Evolutionary conservation across 2,888 invertebrate species (phyloP).

Genomic region (Mactromeris polynyma): DNA sequence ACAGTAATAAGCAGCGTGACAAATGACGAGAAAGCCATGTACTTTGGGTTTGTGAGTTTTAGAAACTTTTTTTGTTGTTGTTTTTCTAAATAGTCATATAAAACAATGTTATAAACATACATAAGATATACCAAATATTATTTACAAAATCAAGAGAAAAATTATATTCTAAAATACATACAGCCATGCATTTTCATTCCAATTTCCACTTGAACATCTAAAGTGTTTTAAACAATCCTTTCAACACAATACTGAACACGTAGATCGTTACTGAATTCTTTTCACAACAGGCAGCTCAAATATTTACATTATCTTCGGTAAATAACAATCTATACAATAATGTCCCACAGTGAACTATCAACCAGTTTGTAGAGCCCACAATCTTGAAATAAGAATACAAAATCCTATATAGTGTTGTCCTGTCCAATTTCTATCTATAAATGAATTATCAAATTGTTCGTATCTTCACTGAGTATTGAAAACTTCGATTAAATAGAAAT

Average conservation of each 20-base stretch:
- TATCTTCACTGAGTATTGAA: neutral
- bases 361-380: neutral
- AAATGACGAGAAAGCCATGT: no score
- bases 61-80: no score
- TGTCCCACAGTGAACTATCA: neutral
- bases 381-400: neutral
- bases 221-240: neutral
- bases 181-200: slow-evolving; percentile 1
- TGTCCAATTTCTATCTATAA: neutral
- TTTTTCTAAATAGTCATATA: no score
- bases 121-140: no score
- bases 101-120: no score
- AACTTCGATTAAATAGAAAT: neutral
- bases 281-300: neutral
- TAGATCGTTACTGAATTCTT: slow-evolving; percentile 13
- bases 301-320: slow-evolving; percentile 14
- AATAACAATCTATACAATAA: neutral
- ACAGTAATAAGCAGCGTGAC: no score
- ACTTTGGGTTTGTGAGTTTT: no score
- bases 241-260: neutral
- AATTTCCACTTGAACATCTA: neutral
- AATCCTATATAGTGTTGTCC: neutral
- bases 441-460: neutral
- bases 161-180: neutral
- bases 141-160: neutral